A percentile compares a stretch with the other conserved stretches of the same genome.
phyloP scores from a whole-genome alignment of 2,797 vertebrate species.

The Rhadinocentrus ornatus region DNA sequence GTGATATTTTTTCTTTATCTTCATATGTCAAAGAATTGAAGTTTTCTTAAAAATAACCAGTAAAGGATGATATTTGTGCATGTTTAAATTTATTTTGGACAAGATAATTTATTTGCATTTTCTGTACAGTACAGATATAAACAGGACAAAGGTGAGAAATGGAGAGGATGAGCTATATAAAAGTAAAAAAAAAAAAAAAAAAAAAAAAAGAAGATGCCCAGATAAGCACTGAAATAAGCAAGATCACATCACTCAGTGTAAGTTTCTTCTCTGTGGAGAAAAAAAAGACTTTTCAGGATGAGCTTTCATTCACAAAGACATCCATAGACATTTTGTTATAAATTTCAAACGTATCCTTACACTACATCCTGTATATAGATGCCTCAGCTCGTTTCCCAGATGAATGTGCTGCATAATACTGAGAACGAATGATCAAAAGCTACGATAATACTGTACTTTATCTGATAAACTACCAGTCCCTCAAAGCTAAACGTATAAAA shows the following conservation, averaged over 20 bases:
- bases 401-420: slow-evolving; percentile 64
- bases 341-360: slow-evolving; percentile 7
- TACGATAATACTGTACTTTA: slow-evolving; percentile 72
- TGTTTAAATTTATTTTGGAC: slow-evolving; percentile 80
- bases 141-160: slow-evolving; percentile 69
- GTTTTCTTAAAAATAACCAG: slow-evolving; percentile 6
- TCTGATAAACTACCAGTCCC: slow-evolving; percentile 70
- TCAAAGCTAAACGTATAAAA: slow-evolving; percentile 60
- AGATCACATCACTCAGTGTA: slow-evolving; percentile 55
- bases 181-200: slow-evolving; percentile 49
- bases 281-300: slow-evolving; percentile 13
- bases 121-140: slow-evolving; percentile 80
- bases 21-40: not conserved
- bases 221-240: slow-evolving; percentile 51
- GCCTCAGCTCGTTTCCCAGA: slow-evolving; percentile 38
- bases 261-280: slow-evolving; percentile 43
- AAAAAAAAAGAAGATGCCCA: slow-evolving; percentile 45
- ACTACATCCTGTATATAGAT: slow-evolving; percentile 23
- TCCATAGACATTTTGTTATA: slow-evolving; percentile 7
- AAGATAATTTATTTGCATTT: slow-evolving; percentile 75
- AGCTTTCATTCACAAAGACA: slow-evolving; percentile 36
- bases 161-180: slow-evolving; percentile 69
- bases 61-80: slow-evolving; percentile 56
- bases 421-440: slow-evolving; percentile 62
- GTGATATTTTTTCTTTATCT: slow-evolving; percentile 24